Evolutionary conservation across 2,797 vertebrate genomes (phyloP), one percentile per base, ranked within the genome.

Genomic region (Threskiornis aethiopicus): DNA sequence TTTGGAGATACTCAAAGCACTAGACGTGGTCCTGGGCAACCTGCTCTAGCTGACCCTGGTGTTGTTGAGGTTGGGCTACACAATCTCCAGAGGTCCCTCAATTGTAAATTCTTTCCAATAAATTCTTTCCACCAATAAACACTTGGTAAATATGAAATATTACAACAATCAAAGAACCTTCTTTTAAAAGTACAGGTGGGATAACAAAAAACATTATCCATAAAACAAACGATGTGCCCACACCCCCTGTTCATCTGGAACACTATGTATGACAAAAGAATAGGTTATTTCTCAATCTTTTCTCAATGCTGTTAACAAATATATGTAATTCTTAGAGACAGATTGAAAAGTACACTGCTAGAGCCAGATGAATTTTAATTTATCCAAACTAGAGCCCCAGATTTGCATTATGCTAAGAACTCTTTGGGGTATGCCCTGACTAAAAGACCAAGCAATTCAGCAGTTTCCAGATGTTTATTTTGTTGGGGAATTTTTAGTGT

Each of bases 251-350:
- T 49, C 44, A 85, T 17, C 54, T 64, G 11, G 35, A 72, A 29
- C 18, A 25, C 8, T 10, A 10, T 0, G 1, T 5, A 20, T 22
- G 14, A 51, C 29, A 59, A 52, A 71, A 78, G 0, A 51, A 54
- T 8, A 39, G 29, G 39, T 42, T n/a, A 51, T 29, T 73, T 33
- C 41, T 46, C 41, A 41, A n/a, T 11, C 29, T 42, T 7, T 61
- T 42, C 59, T 91, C 46, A 61, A 4, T 29, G 21, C 19, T 70
- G 16, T 4, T 4, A 61, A 37, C 25, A 73, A 16, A 52, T 78
- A 28, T 18, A 61, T 0, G 3, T 2, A 19, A 70, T 84, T 88
- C 58, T 29, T 39, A 13, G 7, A 49, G 37, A 16, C 19, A 66
- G 26, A 64, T 12, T 11, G 31, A 76, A 35, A 82, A 91, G 35